Conservation (phyloP, 1,140 invertebrate species). For the Leptinotarsa texana region DNA sequence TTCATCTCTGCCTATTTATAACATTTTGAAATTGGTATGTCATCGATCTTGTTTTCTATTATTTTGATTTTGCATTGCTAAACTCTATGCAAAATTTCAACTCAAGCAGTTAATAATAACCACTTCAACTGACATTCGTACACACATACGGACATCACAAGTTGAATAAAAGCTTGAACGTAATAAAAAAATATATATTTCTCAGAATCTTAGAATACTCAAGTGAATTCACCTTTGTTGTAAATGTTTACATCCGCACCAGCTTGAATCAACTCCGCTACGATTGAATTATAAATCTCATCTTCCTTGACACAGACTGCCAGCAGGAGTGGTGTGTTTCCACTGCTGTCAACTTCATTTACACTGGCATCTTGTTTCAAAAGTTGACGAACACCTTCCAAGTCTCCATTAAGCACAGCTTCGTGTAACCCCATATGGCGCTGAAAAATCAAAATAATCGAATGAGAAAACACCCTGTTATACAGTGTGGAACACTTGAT, state of each 20-base stretch:
- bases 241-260: conserved; percentile 28
- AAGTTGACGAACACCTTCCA: not conserved
- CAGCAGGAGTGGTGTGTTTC: conserved; percentile 26
- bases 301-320: conserved; percentile 27
- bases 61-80: too few species aligned
- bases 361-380: conserved; percentile 9
- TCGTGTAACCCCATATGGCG: conserved; percentile 15
- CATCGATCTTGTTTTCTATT: too few species aligned
- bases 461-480: too few species aligned
- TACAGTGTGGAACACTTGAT: too few species aligned
- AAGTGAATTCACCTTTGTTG: conserved; percentile 24
- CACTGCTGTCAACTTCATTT: conserved; percentile 21
- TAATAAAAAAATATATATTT: too few species aligned
- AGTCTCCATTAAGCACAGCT: conserved; percentile 17
- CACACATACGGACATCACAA: too few species aligned
- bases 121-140: too few species aligned
- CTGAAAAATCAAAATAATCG: not conserved
- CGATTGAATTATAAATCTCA: conserved; percentile 25
- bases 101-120: too few species aligned
- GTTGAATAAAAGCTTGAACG: too few species aligned
- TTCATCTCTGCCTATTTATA: too few species aligned
- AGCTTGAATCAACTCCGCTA: conserved; percentile 20
- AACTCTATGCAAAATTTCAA: too few species aligned
- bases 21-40: too few species aligned
- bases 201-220: not conserved